phyloP scores from a whole-genome alignment of 2,888 invertebrate genomes.

The Tetranychus truncatus region DNA sequence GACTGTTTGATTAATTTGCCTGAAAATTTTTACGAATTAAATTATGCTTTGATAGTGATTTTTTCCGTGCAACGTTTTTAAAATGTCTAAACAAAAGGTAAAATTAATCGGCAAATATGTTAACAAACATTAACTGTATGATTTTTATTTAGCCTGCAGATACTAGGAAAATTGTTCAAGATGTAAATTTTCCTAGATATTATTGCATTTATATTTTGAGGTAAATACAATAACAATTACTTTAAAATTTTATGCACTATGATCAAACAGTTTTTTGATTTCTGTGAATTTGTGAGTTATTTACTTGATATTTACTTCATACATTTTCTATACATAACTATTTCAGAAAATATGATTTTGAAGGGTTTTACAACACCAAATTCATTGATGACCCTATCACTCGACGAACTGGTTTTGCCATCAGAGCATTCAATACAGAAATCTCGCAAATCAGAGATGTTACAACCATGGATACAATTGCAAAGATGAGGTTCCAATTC shows the following conservation, averaged over 20 bases:
- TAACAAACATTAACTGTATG: not conserved
- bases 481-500: conserved; percentile 66
- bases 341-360: conserved; percentile 49
- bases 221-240: not conserved
- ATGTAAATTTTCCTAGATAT: not conserved
- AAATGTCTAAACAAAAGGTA: no score
- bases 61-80: no score
- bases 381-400: conserved; percentile 37
- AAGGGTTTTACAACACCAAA: conserved; percentile 69
- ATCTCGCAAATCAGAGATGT: conserved; percentile 45
- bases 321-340: no score
- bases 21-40: no score
- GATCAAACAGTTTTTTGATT: not conserved
- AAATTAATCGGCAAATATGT: no score
- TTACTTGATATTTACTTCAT: no score
- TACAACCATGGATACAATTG: conserved; percentile 53
- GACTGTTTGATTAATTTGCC: no score
- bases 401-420: conserved; percentile 54
- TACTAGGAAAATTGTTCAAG: not conserved
- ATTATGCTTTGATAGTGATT: no score
- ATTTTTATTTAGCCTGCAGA: not conserved
- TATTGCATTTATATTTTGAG: not conserved
- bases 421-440: conserved; percentile 83
- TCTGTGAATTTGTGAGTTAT: no score
- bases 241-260: not conserved